These are phyloP conservation scores for Apamea sordens DNA, from an alignment of 2,888 invertebrate genomes.

Conservation along the genomic window DNA sequence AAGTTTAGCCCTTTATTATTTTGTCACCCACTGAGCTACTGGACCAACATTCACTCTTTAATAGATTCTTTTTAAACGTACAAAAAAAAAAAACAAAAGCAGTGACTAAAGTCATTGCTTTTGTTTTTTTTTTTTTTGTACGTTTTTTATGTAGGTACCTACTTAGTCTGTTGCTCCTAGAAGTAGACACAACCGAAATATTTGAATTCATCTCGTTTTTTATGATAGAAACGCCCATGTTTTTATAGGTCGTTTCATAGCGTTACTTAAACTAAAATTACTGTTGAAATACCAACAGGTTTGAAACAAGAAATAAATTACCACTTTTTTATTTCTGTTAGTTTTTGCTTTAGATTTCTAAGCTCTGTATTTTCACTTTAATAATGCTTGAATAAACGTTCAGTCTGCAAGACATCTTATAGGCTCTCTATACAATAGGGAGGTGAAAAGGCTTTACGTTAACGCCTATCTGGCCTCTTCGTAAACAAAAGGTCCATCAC, in stretches of 20 bases:
- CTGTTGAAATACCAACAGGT: background rate
- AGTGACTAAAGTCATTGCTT: no score
- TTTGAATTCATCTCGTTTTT: background rate
- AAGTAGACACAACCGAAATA: background rate
- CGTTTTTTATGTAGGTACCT: background rate
- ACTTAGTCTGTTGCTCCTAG: no score
- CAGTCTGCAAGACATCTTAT: conserved; percentile 3
- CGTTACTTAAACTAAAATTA: background rate
- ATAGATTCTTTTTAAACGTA: no score
- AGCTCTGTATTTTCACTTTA: background rate
- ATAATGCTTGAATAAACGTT: background rate
- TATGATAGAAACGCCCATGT: no score
- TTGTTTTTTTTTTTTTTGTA: background rate
- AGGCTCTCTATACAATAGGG: conserved; percentile 2
- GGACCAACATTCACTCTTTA: conserved; percentile 22
- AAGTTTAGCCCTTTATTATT: conserved; percentile 66
- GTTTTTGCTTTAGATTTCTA: background rate
- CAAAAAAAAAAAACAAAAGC: no score
- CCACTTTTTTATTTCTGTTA: background rate
- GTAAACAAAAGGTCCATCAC: conserved; percentile 36
- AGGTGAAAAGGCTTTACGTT: conserved; percentile 16
- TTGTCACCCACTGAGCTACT: conserved; percentile 59
- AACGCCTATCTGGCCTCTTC: conserved; percentile 15
- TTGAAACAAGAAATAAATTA: background rate
- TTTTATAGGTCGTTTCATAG: background rate